These are phyloP conservation scores for Stichopus chloronotus DNA, from an alignment of 35 echinoderm and acorn worm genomes.

Conservation along the genomic window DNA sequence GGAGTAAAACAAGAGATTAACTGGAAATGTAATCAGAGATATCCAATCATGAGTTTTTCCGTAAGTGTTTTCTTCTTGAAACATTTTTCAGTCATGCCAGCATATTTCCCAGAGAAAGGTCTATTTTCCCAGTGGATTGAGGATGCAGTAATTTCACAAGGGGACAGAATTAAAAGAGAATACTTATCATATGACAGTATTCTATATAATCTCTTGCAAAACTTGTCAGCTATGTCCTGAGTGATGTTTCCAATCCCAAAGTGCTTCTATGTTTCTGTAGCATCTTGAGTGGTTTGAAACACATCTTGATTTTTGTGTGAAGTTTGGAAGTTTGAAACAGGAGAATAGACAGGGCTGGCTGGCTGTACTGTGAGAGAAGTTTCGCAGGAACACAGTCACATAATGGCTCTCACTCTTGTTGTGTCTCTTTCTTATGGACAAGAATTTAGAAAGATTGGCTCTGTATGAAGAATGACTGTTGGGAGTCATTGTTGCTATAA, in stretches of 20 bases:
- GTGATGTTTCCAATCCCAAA: conserved; percentile 24
- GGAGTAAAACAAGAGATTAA: not conserved
- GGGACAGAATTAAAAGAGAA: not conserved
- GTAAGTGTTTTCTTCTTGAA: not conserved
- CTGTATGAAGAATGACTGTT: no score
- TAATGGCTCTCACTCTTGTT: not conserved
- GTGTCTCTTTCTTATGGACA: not conserved
- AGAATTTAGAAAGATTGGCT: no score
- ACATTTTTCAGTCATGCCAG: not conserved
- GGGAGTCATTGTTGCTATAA: no score
- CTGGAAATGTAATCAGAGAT: conserved; percentile 14
- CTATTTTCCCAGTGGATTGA: not conserved
- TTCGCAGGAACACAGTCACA: not conserved
- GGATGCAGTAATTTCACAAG: not conserved
- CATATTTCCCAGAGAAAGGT: not conserved
- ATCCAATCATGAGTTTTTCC: not conserved
- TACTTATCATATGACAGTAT: not conserved
- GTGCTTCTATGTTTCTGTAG: not conserved
- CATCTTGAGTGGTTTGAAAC: not conserved
- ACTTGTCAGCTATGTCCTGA: not conserved
- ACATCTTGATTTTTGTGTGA: not conserved
- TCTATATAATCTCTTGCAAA: not conserved
- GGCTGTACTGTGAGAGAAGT: not conserved
- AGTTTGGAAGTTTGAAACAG: not conserved
- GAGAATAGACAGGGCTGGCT: not conserved